Evolutionary conservation across 2,888 invertebrate genomes (phyloP).

Genomic region (Campoletis raptor): DNA sequence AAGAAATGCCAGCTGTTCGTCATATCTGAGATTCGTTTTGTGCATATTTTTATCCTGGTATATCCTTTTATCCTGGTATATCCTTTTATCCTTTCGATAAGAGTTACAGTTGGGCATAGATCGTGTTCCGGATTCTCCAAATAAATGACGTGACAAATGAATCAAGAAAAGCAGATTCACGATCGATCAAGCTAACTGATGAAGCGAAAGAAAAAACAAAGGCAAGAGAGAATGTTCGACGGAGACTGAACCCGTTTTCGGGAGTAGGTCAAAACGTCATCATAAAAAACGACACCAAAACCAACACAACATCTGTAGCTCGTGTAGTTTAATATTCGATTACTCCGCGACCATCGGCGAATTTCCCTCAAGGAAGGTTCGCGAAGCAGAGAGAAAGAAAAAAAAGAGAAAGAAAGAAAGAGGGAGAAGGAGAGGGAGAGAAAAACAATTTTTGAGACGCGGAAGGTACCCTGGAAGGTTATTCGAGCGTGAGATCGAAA

Average conservation of each 20-base stretch:
- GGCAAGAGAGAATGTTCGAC: constrained; percentile 1
- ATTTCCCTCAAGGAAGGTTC: constrained; percentile 43
- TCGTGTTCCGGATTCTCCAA: background rate
- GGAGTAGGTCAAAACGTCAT: constrained; percentile 55
- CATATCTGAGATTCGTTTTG: background rate
- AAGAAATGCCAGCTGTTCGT: constrained; percentile 12
- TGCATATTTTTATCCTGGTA: constrained; percentile 5
- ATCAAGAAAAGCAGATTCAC: constrained; percentile 7
- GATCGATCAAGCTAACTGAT: constrained; percentile 40
- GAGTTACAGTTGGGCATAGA: constrained; percentile 6
- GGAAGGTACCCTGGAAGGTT: constrained; percentile 46
- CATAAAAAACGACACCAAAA: constrained; percentile 21
- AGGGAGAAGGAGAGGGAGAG: background rate
- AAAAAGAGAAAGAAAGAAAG: constrained; percentile 3
- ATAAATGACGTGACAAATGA: constrained; percentile 19
- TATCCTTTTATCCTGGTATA: background rate
- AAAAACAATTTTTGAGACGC: constrained; percentile 58
- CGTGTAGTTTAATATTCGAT: constrained; percentile 64
- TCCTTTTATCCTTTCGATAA: constrained; percentile 13
- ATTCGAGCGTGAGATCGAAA: constrained; percentile 64
- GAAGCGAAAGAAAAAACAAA: constrained; percentile 32
- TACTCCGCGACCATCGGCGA: constrained; percentile 47
- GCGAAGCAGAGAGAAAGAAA: constrained; percentile 4
- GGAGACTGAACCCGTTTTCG: constrained; percentile 41
- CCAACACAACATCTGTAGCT: constrained; percentile 45